Evolutionary conservation across 1,140 invertebrate species (phyloP), one percentile per base, ranked within the genome.

Genomic region (Plutomurus gul): DNA sequence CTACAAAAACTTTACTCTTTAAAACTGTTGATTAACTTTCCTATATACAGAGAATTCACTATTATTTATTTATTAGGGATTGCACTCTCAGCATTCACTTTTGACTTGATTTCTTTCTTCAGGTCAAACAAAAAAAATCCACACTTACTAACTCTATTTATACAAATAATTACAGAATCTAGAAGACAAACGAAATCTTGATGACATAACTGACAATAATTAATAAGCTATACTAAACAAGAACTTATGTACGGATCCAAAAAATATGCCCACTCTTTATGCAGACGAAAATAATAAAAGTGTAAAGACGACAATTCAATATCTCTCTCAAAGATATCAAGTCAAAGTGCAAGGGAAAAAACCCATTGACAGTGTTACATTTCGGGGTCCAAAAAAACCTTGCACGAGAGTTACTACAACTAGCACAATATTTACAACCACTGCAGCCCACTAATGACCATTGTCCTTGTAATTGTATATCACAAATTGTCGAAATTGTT

Each of bases 301-400:
- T n/a, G n/a, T n/a, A n/a, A n/a, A n/a, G n/a, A n/a, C 22, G 11
- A 39, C 5, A 60, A 13, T 3, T 4, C 8, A 65, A 18, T 30
- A 1, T 65, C 22, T 65, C 56, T n/a, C 30, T 33, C n/a, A n/a
- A n/a, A n/a, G 56, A 65, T 30, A 65, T 65, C 56, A 30, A 33
- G 71, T 75, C 74, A 77, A 77, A 80, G 77, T 82, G 75, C 78
- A 82, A 79, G 81, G 81, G 78, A 82, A 82, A 82, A 82, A 82
- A 75, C 78, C 74, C 37, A 25, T 39, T 72, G 6, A 72, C 70
- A 11, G 13, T 22, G 20, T 33, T 39, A 3, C 22, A 36, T 70
- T 70, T 27, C 22, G 40, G 33, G 71, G 75, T 25, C 22, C 40
- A 43, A 82, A 79, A 82, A 82, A 82, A 82, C 81, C 77, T 82